Conservation (phyloP, 2,797 vertebrate genomes). For the Semotilus atromaculatus region DNA sequence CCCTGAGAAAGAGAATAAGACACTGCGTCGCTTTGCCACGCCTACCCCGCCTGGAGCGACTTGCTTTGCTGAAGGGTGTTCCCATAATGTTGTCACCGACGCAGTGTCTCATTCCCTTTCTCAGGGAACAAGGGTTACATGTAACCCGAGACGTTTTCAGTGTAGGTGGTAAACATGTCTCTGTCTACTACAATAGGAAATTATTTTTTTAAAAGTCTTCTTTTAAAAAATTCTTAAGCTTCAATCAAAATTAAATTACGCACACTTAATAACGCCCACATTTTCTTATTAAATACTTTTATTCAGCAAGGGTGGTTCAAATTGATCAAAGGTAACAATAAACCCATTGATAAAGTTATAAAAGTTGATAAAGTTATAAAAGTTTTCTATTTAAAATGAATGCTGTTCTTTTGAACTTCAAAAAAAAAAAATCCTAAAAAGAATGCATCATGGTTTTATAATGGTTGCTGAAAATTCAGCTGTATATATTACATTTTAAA, state of each 20-base stretch:
- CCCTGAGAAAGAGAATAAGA: too few species aligned
- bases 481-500: neutral
- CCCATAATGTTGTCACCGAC: too few species aligned
- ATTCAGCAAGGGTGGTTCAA: neutral
- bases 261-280: neutral
- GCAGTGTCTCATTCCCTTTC: too few species aligned
- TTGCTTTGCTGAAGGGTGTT: too few species aligned
- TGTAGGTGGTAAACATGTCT: neutral
- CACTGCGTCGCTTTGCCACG: too few species aligned
- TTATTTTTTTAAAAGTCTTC: neutral
- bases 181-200: neutral
- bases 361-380: neutral
- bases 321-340: neutral
- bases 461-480: neutral
- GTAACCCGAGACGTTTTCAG: too few species aligned
- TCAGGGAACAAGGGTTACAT: too few species aligned
- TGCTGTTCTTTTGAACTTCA: too few species aligned
- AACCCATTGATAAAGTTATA: neutral
- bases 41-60: too few species aligned
- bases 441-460: neutral
- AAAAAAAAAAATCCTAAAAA: neutral
- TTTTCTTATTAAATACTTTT: neutral
- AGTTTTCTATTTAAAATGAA: neutral
- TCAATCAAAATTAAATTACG: neutral
- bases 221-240: neutral